Conservation (phyloP, 2,113 vertebrate genomes). For the Hystrix brachyura region DNA sequence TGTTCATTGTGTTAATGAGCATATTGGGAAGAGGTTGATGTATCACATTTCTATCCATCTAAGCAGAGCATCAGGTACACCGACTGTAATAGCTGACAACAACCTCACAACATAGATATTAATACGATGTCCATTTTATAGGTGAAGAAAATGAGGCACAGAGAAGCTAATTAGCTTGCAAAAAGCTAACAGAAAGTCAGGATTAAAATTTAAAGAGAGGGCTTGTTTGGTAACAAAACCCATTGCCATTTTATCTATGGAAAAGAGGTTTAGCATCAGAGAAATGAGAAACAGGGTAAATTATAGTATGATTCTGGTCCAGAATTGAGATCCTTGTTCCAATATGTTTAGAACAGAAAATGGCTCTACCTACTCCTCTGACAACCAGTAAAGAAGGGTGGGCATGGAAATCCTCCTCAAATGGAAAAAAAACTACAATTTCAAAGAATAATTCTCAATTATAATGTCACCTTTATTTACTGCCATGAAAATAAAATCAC, state of each 20-base stretch:
- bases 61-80: neutral
- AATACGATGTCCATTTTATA: neutral
- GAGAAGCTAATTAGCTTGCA: neutral
- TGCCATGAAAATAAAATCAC: slow-evolving; percentile 10
- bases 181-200: neutral
- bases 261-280: neutral
- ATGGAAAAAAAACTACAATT: slow-evolving; percentile 21
- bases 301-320: neutral
- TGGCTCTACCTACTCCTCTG: neutral
- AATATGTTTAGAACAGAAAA: neutral
- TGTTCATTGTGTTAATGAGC: neutral
- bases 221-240: neutral
- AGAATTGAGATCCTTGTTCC: neutral
- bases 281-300: neutral
- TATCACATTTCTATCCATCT: neutral
- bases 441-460: slow-evolving; percentile 8
- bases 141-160: neutral
- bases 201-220: neutral
- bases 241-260: neutral
- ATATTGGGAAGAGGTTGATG: neutral
- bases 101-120: neutral
- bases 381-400: neutral
- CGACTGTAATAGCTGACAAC: neutral
- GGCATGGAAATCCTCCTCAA: neutral
- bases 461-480: neutral